Conservation (phyloP, 2,888 invertebrate genomes). For the Pollenia angustigena region DNA sequence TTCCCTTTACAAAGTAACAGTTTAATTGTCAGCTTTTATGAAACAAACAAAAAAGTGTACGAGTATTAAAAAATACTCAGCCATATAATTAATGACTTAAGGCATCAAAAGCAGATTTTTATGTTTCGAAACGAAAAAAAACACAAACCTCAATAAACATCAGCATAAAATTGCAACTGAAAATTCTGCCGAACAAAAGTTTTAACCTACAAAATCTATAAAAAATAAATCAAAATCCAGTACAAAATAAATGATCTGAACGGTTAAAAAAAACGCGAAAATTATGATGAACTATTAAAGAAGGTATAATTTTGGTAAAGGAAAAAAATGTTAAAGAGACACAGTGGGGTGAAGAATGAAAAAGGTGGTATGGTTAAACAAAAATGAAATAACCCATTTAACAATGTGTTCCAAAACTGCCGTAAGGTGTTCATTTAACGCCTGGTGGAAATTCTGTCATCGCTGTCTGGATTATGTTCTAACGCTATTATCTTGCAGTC, state of each 20-base stretch:
- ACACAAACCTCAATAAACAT: constrained; percentile 27
- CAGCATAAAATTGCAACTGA: constrained; percentile 38
- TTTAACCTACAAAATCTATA: constrained; percentile 20
- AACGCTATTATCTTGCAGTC: too few species aligned
- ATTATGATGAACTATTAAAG: neutral
- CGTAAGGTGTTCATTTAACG: too few species aligned
- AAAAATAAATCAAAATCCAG: constrained; percentile 33
- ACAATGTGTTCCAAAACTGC: too few species aligned
- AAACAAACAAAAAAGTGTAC: constrained; percentile 2
- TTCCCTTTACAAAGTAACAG: neutral
- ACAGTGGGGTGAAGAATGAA: too few species aligned
- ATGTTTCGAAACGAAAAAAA: constrained; percentile 1
- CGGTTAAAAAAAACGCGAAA: neutral
- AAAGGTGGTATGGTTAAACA: too few species aligned
- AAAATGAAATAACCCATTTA: too few species aligned
- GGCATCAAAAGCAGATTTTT: constrained; percentile 58
- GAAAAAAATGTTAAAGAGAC: neutral
- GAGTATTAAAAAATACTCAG: constrained; percentile 13
- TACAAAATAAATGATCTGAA: constrained; percentile 7
- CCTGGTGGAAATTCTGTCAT: too few species aligned
- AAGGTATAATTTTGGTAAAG: neutral
- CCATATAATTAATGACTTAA: constrained; percentile 61
- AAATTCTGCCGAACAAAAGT: constrained; percentile 8
- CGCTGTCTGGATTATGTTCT: too few species aligned
- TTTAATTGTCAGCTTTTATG: constrained; percentile 17